Evolutionary conservation across 2,888 invertebrate genomes (phyloP), one percentile per base, ranked within the genome.

Genomic region (Epinotia bilunana): DNA sequence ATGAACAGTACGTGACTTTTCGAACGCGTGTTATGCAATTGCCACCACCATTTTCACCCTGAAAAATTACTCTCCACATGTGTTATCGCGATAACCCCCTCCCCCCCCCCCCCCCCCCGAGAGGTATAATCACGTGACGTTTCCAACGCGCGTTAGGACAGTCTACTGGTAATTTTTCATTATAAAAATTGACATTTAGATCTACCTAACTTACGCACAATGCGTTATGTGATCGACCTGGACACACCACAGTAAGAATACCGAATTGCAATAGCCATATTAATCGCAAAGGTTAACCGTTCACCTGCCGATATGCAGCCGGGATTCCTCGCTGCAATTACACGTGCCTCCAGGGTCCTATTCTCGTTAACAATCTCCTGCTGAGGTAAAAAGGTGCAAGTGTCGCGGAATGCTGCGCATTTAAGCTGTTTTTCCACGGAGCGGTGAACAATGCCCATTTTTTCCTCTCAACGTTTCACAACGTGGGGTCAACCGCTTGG

Each of bases 401-500:
- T 58, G n/a, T 5, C 6, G 16, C 2, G n/a, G 58, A 16, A 28
- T 46, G 7, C 9, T 11, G 11, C 60, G 11, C 58, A 12, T 12
- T 69, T 69, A n/a, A 3, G 58, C n/a, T 46, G 23, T 60, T 69
- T 28, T 46, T 43, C 3, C 11, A 23, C 16, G 23, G 46, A 69
- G 46, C n/a, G 23, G 46, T 46, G 69, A 69, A 69, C 69, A 60
- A 69, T 46, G 69, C 69, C 69, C 69, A 69, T 69, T 69, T 69
- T 69, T 69, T 69, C 43, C 69, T 69, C 69, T 46, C 58, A 69
- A 60, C 69, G 69, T 69, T 60, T 60, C 69, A 69, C 58, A 69
- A 69, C 69, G 58, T 69, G 69, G 69, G 69, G 69, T 69, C 69
- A 60, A 69, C 69, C 69, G 69, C 69, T 58, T 43, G 58, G 69